Conservation (phyloP, 2,888 invertebrate species). For the Fabriciana adippe region DNA sequence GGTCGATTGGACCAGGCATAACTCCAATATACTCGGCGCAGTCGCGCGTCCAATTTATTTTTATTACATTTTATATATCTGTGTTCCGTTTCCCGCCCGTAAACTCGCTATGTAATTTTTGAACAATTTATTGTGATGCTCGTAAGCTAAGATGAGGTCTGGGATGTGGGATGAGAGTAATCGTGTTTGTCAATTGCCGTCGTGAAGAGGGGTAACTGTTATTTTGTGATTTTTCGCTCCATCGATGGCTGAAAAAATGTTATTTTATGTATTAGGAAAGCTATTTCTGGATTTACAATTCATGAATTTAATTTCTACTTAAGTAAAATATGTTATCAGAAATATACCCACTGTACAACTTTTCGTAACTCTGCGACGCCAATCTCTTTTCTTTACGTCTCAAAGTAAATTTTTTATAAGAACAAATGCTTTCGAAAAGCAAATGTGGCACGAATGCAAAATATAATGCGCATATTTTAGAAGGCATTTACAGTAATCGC, state of each 20-base stretch:
- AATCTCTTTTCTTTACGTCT: neutral
- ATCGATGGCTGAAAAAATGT: neutral
- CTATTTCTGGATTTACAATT: neutral
- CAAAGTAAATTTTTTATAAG: constrained; percentile 21
- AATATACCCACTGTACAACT: too few species aligned
- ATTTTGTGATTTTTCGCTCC: neutral
- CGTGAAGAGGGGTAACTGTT: constrained; percentile 15
- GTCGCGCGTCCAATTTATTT: constrained; percentile 50
- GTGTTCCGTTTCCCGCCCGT: constrained; percentile 41
- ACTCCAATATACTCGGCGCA: constrained; percentile 40
- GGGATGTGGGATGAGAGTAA: constrained; percentile 31
- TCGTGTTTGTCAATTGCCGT: constrained; percentile 28
- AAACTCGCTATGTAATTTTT: constrained; percentile 47
- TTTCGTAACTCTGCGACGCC: too few species aligned
- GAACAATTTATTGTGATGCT: constrained; percentile 44
- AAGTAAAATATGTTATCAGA: too few species aligned
- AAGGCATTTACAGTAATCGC: constrained; percentile 41
- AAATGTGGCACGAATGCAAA: constrained; percentile 15
- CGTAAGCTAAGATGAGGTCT: constrained; percentile 33
- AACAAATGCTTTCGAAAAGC: constrained; percentile 6
- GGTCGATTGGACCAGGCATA: constrained; percentile 42
- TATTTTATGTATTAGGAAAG: neutral
- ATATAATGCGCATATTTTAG: constrained; percentile 30
- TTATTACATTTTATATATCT: constrained; percentile 49
- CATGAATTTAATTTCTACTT: neutral